Base-by-base conservation (phyloP, 2,888 invertebrate species). In the Melinaea menophilus region DNA sequence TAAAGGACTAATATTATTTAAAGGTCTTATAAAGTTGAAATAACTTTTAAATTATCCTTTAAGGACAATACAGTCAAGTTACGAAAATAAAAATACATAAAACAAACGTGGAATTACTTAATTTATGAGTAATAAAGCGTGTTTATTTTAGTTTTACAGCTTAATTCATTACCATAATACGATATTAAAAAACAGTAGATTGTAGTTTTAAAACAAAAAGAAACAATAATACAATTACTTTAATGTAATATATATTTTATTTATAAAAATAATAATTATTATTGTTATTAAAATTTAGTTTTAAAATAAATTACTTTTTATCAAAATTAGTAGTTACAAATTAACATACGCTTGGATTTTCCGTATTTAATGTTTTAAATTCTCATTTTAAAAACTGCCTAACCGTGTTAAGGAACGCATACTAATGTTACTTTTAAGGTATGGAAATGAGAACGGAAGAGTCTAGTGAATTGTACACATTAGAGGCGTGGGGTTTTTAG, bases 101-200 rank as follows among this genome's bases (percentile, higher is more conserved):
- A 41, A 55, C 46, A 13, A 45, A 56, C 31, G 33, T 54, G 45
- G 58, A 41, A 41, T 41, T 5, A 41, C 41, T 41, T 61, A 59
- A 62, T 66, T 66, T 51, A 55, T 55, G 56, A 37, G 58, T 61
- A 60, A 54, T 66, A 61, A 64, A 66, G 45, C 34, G 48, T 51
- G 57, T 63, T 59, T 58, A 58, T 58, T 66, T 65, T 65, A 59
- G 55, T 48, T 47, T 66, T 59, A 56, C 58, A 63, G 56, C 63
- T 57, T 60, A 59, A 57, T 59, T 61, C 56, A 62, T 65, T 59
- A 54, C 57, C 35, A 64, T 64, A 57, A 57, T 59, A 57, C 31
- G 34, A 11, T n/a, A 22, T 35, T 56, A 47, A 35, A 57, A 64
- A 60, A 57, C 11, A 46, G 55, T 55, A 47, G 59, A 51, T 56